Evolutionary conservation across 2,113 vertebrate species (phyloP), one percentile per base, ranked within the genome.

Genomic region (Dipodomys ordii): DNA sequence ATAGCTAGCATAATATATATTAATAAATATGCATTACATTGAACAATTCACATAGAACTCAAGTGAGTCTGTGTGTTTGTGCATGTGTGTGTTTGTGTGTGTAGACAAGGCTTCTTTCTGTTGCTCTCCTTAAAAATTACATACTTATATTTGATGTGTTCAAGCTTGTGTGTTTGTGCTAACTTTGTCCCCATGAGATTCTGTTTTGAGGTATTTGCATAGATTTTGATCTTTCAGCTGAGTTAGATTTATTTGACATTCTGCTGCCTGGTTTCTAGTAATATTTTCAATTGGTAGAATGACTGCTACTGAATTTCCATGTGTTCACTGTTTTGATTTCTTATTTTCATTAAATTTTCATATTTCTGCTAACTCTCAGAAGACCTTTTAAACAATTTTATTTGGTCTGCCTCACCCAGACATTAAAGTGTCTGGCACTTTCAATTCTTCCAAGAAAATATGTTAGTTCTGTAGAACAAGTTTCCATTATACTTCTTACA

Each of bases 271-370:
- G 1, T 68, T 90, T 60, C 35, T 35, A 86, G 20, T 78, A 23
- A 73, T 39, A 20, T 60, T 78, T 88, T 91, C 72, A 83, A 4
- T 71, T 88, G 62, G 13, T 76, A 13, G 3, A 65, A 64, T 69
- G 35, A 32, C 9, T 39, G 20, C 35, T 84, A 23, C 23, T 85
- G 19, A 6, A 35, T 85, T 94, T 85, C 25, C 12, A 27, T 6
- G 1, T 64, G 30, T 68, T 77, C 30, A 83, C 3, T 35, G 10
- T 83, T 83, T 96, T 83, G n/a, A 64, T 79, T 91, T 77, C 60
- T 35, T 72, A 76, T 92, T 85, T 87, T 65, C 67, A 53, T 87
- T 81, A 91, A 27, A 35, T 78, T 79, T 88, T 84, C 28, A 10
- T 62, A 15, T 62, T 93, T 91, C 57, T 88, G 72, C 7, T 86